phyloP scores from a whole-genome alignment of 2,113 vertebrate species.

The Tychaedon coryphoeus region DNA sequence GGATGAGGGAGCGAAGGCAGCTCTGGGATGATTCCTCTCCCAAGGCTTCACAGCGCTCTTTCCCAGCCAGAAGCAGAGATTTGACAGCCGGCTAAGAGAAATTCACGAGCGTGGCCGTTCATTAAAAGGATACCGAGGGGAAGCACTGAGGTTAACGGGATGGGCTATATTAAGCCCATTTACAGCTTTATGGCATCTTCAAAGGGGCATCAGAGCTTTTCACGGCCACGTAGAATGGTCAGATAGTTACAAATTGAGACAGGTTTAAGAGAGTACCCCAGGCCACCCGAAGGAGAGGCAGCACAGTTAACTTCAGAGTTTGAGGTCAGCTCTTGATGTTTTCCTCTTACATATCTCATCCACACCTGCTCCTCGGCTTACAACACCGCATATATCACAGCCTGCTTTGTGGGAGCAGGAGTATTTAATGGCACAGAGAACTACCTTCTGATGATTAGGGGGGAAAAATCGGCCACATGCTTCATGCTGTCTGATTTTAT shows the following conservation, averaged over 20 bases:
- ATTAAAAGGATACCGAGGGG: neutral
- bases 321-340: constrained; percentile 18
- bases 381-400: neutral
- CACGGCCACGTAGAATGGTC: neutral
- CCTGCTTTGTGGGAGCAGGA: neutral
- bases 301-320: neutral
- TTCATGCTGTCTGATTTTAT: constrained; percentile 59
- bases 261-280: neutral
- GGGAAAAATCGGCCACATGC: constrained; percentile 9
- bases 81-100: neutral
- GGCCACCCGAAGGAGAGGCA: neutral
- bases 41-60: accelerated
- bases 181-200: neutral
- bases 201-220: neutral
- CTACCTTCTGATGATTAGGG: neutral
- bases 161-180: constrained; percentile 4
- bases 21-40: accelerated
- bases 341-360: neutral
- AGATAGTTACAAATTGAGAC: neutral
- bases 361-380: neutral
- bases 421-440: constrained; percentile 24
- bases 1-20: accelerated
- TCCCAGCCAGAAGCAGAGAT: neutral
- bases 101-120: neutral
- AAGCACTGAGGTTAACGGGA: neutral